These are phyloP conservation scores for Tyto alba DNA, from an alignment of 2,113 vertebrate genomes.

Conservation along the genomic window DNA sequence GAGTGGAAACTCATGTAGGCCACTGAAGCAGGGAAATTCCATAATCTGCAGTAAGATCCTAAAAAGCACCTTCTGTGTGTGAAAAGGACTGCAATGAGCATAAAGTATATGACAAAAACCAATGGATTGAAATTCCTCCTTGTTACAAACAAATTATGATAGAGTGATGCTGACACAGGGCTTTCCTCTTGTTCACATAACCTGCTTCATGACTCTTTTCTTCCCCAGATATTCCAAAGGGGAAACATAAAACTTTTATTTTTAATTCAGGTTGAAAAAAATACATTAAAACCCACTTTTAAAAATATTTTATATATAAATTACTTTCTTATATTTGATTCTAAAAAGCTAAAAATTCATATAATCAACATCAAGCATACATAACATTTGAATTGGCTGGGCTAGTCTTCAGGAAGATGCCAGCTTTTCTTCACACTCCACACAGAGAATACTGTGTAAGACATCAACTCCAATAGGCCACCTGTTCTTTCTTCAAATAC, in stretches of 20 bases:
- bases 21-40: not conserved
- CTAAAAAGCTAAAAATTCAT: not conserved
- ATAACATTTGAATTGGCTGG: not conserved
- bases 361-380: not conserved
- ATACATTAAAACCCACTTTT: accelerated
- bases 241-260: not conserved
- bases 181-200: not conserved
- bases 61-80: not conserved
- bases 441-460: not conserved
- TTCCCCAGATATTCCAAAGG: not conserved
- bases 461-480: not conserved
- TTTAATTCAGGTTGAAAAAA: not conserved
- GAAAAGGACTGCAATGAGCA: not conserved
- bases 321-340: not conserved
- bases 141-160: not conserved
- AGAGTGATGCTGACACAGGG: not conserved
- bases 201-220: not conserved
- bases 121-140: not conserved
- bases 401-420: not conserved
- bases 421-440: not conserved
- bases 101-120: not conserved
- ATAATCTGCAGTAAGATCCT: not conserved
- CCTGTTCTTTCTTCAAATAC: not conserved
- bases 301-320: not conserved
- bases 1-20: not conserved